Evolutionary conservation across 2,888 invertebrate genomes (phyloP).

Genomic region (Apodemia mormo): DNA sequence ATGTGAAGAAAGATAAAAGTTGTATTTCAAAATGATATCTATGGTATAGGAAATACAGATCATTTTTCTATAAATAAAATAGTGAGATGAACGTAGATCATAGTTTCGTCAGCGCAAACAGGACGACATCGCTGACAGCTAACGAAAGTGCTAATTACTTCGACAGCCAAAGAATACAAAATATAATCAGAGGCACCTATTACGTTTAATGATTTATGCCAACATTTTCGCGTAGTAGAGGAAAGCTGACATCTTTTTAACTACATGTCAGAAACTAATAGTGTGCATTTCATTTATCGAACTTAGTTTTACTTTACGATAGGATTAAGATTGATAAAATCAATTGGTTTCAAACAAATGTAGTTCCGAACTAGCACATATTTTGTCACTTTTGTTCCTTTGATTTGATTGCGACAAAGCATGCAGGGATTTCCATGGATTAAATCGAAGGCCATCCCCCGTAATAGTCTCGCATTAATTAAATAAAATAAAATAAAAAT

Average conservation of each 20-base stretch:
- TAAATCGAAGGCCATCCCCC: too few relatives aligned
- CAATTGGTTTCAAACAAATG: too few relatives aligned
- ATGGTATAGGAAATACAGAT: constrained; percentile 22
- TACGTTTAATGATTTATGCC: constrained; percentile 41
- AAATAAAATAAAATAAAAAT: too few relatives aligned
- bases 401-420: too few relatives aligned
- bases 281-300: too few relatives aligned
- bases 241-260: not conserved
- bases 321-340: too few relatives aligned
- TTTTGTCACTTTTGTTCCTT: too few relatives aligned
- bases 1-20: not conserved
- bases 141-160: constrained; percentile 68
- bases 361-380: too few relatives aligned
- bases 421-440: too few relatives aligned
- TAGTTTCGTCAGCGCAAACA: constrained; percentile 36
- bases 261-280: not conserved
- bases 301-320: too few relatives aligned
- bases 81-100: constrained; percentile 32
- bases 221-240: constrained; percentile 19
- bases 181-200: constrained; percentile 45
- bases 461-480: too few relatives aligned
- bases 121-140: constrained; percentile 57
- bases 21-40: constrained; percentile 29
- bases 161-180: constrained; percentile 5
- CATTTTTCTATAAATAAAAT: constrained; percentile 33